Evolutionary conservation across 2,888 invertebrate genomes (phyloP).

Genomic region (Caenorhabditis sp.): DNA sequence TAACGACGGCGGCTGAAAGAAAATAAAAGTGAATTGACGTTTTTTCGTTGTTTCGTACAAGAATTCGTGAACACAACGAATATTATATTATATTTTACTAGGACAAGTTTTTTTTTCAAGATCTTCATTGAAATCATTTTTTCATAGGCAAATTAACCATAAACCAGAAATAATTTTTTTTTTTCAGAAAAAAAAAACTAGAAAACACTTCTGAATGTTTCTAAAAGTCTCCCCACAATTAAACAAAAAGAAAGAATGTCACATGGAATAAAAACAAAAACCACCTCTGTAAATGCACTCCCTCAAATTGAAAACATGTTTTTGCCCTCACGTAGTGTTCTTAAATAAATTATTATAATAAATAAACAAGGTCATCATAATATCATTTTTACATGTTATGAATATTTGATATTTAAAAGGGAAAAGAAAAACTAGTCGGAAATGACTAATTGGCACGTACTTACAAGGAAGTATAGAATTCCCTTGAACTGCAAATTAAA

Average conservation of each 20-base stretch:
- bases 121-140: too few relatives aligned
- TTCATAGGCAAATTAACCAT: too few relatives aligned
- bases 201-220: neutral
- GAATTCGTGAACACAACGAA: too few relatives aligned
- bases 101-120: too few relatives aligned
- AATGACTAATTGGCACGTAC: neutral
- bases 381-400: neutral
- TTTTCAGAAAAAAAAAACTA: neutral
- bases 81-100: too few relatives aligned
- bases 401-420: neutral
- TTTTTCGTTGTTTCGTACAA: neutral
- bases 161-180: too few relatives aligned
- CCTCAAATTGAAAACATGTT: neutral
- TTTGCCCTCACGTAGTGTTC: neutral
- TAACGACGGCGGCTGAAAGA: slow-evolving; percentile 36
- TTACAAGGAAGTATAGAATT: too few relatives aligned
- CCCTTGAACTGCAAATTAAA: too few relatives aligned
- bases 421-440: neutral
- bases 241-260: neutral
- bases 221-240: neutral
- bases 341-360: neutral
- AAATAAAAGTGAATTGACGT: slow-evolving; percentile 1
- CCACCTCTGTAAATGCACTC: too few relatives aligned
- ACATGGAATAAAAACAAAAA: neutral
- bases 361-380: neutral